Base-by-base conservation (phyloP, 2,888 invertebrate genomes). In the Phengaris alcon region DNA sequence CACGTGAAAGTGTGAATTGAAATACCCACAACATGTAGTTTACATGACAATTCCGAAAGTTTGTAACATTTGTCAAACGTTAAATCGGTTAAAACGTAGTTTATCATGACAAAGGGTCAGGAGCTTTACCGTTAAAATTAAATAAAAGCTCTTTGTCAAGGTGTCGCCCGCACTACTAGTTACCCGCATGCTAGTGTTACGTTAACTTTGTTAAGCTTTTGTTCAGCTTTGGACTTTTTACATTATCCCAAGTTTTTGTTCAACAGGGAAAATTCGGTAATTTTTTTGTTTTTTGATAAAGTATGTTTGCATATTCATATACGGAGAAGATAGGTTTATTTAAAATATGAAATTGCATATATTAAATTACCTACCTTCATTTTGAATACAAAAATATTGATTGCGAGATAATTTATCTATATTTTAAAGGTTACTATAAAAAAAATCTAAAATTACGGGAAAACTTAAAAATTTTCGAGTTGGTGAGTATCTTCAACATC, bases 61-160 rank as follows among this genome's bases (percentile, higher is more conserved):
- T 72, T 22, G 54, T 54, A 51, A 72, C 72, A 72, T 72, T 72
- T 72, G 54, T 72, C 72, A 72, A 72, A 72, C 72, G 72, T 72
- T 72, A 72, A 72, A 72, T 13, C 72, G 72, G 70, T 75, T 22
- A 57, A 75, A 75, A 57, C 69, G 44, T 10, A 68, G 69, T 68
- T 69, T 57, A 75, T 57, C 69, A 55, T 55, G 69, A 75, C 75
- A 75, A 57, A 75, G 75, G 75, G 69, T 70, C 75, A 55, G 85
- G 83, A 83, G 86, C 85, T 84, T 87, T 86, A 88, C 87, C 84
- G 86, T 84, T 84, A 79, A 89, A 91, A 90, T 90, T 88, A 90
- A 90, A 90, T 90, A 90, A 88, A 85, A 88, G 86, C 86, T 84
- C 87, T 89, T 87, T 87, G 85, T 85, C 82, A 89, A 90, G 90